Evolutionary conservation across 2,797 vertebrate species (phyloP).

Genomic region (Simalia tracyae): DNA sequence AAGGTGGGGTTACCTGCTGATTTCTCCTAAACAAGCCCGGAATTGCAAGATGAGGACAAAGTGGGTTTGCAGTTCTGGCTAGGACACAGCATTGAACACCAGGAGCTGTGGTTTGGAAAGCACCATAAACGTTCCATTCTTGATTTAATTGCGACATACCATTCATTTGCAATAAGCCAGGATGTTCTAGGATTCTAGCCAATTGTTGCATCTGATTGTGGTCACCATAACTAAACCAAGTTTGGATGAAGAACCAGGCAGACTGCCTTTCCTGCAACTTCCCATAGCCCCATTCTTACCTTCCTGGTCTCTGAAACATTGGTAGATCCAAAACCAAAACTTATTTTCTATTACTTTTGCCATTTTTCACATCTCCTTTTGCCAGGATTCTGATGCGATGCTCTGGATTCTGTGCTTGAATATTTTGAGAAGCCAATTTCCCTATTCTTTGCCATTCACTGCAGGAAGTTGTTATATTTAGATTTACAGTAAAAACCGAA

Average conservation of each 20-base stretch:
- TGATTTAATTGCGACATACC: not conserved
- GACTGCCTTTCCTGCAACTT: not conserved
- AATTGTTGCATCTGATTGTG: not conserved
- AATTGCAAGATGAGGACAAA: not conserved
- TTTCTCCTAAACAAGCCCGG: not conserved
- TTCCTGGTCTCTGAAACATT: not conserved
- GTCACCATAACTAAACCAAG: not conserved
- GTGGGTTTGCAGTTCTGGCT: not conserved
- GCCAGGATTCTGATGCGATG: not conserved
- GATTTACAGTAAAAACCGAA: not conserved
- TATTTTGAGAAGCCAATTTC: conserved; percentile 29
- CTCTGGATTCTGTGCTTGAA: not conserved
- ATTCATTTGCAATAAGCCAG: not conserved
- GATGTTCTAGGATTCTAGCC: not conserved
- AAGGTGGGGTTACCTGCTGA: not conserved
- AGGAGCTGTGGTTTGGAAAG: not conserved
- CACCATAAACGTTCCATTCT: not conserved
- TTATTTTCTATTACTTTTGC: not conserved
- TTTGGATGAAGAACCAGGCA: not conserved
- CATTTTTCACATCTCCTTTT: not conserved
- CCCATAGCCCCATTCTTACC: not conserved
- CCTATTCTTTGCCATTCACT: conserved; percentile 6
- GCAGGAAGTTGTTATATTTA: not conserved
- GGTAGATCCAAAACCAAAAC: not conserved
- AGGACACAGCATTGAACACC: not conserved